These are phyloP conservation scores for Diorhabda elongata DNA, from an alignment of 1,140 invertebrate species.

Conservation along the genomic window DNA sequence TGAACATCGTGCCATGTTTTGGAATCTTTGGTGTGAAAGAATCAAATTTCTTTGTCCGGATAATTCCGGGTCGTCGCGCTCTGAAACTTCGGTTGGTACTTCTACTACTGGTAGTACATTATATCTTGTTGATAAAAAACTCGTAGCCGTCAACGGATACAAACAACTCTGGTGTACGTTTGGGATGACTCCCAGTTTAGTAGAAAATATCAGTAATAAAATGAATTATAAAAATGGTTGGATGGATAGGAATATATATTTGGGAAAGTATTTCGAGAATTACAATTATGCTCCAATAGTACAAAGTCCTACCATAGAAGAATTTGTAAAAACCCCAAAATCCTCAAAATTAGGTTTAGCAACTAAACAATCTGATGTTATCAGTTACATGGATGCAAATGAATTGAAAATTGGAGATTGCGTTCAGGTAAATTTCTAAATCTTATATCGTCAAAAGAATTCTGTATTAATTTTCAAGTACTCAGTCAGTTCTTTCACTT, in stretches of 20 bases:
- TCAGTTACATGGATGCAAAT: constrained; percentile 19
- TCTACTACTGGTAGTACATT: constrained; percentile 49
- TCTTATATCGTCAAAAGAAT: no score
- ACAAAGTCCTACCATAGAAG: constrained; percentile 19
- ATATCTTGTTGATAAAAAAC: constrained; percentile 43
- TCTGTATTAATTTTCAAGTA: no score
- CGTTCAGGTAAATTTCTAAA: constrained; percentile 18
- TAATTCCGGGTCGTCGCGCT: constrained; percentile 48
- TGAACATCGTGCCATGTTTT: constrained; percentile 49
- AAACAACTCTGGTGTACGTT: constrained; percentile 47
- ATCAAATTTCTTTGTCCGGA: constrained; percentile 46
- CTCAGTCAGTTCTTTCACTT: no score
- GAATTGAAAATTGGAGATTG: constrained; percentile 22
- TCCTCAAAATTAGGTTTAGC: constrained; percentile 9
- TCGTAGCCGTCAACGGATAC: constrained; percentile 37
- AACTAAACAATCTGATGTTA: constrained; percentile 10
- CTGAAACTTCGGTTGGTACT: constrained; percentile 53
- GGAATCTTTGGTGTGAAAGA: constrained; percentile 55
- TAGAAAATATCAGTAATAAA: constrained; percentile 20
- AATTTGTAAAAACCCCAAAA: constrained; percentile 22
- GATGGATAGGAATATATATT: constrained; percentile 48
- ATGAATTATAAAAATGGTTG: constrained; percentile 36
- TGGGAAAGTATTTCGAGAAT: constrained; percentile 39
- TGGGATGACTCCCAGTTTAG: constrained; percentile 26
- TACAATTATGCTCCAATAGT: constrained; percentile 17